Base-by-base conservation (phyloP, 2,113 vertebrate genomes). In the Tympanuchus pallidicinctus region DNA sequence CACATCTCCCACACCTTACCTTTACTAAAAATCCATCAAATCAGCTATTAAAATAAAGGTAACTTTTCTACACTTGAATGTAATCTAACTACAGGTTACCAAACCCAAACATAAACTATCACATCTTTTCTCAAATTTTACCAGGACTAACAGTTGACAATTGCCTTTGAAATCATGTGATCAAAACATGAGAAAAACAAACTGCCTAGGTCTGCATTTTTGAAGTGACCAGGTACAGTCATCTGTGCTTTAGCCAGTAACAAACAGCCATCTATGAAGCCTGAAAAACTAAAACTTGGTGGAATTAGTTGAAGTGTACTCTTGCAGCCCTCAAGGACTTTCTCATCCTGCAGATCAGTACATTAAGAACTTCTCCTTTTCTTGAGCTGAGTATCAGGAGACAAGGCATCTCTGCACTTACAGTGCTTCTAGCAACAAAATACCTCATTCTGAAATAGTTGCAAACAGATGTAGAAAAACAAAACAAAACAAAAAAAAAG, bases 321-420 rank as follows among this genome's bases (percentile, higher is more conserved):
- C 59, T 18, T 65, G 12, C 8, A 81, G 59, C 81, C 24, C 18
- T 22, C n/a, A 89, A 1, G 7, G 18, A 28, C 48, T 70, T 1
- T 25, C 61, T 3, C 5, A 6, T 47, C 42, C 25, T 1, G 2
- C 24, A 60, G 10, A 67, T 8, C 3, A 50, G 24, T 15, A 75
- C 18, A n/a, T 59, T 16, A 75, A 72, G 10, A 77, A 72, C 6
- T 1, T 75, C 25, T 75, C 71, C 47, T 21, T 60, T 77, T 86
- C 22, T 15, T 85, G 32, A 70, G 61, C 0, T 38, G 5, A 86
- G n/a, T 2, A 11, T 2, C 7, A 3, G 6, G 8, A 4, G 15
- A 9, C 19, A 71, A 38, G 28, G 48, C 30, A 72, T 1, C 7
- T 22, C 32, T 76, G 6, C 18, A 34, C 32, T 71, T 76, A 45